Evolutionary conservation across 2,888 invertebrate genomes (phyloP).

Genomic region (Perithous albicinctus): DNA sequence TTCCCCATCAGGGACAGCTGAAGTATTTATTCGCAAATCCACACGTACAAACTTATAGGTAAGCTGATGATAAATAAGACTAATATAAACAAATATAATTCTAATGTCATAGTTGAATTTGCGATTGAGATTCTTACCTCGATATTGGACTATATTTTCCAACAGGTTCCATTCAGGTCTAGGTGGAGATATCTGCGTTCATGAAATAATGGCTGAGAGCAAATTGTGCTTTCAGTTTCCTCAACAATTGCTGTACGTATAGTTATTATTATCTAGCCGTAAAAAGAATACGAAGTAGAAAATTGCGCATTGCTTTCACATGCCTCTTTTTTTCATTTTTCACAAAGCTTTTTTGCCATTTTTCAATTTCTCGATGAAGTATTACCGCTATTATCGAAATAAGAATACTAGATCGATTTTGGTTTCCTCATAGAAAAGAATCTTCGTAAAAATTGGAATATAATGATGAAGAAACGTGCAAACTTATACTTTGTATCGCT

Average conservation of each 20-base stretch:
- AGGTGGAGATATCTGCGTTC: conserved; percentile 96
- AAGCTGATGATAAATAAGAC: conserved; percentile 9
- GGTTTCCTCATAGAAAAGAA: no score
- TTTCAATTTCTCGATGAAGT: no score
- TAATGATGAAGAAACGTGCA: no score
- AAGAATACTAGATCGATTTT: no score
- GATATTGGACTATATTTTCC: conserved; percentile 12
- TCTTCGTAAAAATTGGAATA: no score
- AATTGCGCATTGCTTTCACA: no score
- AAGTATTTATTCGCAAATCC: conserved; percentile 92
- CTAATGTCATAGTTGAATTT: not conserved
- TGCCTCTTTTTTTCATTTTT: no score
- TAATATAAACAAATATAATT: not conserved
- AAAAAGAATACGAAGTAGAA: no score
- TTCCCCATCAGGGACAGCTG: conserved; percentile 92
- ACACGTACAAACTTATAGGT: conserved; percentile 86
- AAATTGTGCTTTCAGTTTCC: conserved; percentile 94
- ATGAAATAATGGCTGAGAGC: conserved; percentile 97
- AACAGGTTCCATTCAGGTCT: conserved; percentile 96
- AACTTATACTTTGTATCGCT: no score
- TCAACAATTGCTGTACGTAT: conserved; percentile 93
- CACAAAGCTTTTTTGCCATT: no score
- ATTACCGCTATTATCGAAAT: no score
- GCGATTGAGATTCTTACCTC: not conserved
- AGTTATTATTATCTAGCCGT: conserved; percentile 10